Evolutionary conservation across 2,888 invertebrate species (phyloP), one percentile per base, ranked within the genome.

Genomic region (Phytoseiulus persimilis): DNA sequence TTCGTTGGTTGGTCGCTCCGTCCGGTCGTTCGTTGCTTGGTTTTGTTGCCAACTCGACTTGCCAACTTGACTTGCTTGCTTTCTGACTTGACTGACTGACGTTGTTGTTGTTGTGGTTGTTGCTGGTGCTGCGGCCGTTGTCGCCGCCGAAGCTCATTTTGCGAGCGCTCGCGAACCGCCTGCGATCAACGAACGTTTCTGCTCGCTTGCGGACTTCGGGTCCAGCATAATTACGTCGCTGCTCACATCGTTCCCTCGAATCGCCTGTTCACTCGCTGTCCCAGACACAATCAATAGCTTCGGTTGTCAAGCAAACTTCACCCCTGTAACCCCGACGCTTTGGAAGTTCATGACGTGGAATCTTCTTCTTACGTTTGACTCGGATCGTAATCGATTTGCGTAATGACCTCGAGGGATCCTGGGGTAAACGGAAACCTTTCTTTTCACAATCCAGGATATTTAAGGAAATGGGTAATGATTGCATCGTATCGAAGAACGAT

Each of bases 1-100:
- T 46, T 46, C 46, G 65, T 65, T 65, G 65, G 65, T 65, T 65
- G 65, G 65, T 65, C 65, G 65, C 65, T 65, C 18, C 65, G 65
- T 65, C 18, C 65, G 28, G 5, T 65, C 65, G 28, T 3, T 65
- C 65, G 65, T 65, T 65, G 65, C 65, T 65, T 65, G 65, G 65
- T 65, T 65, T 65, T 65, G 65, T 65, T 65, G 65, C 65, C 65
- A 65, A 65, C 65, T 65, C 65, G 65, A 65, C 65, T 65, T 65
- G 65, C 65, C 65, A 65, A 65, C 65, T 65, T 65, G 65, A 65
- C 65, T 65, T 65, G 65, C 65, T 65, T 65, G 65, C 65, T 65
- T 65, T 65, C 65, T 65, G 65, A 65, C 65, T 65, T 65, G 65
- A 65, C 65, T 65, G 65, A 65, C 65, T 65, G 65, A 65, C 65